Evolutionary conservation across 2,113 vertebrate species (phyloP).

Genomic region (Brachionichthys hirsutus): DNA sequence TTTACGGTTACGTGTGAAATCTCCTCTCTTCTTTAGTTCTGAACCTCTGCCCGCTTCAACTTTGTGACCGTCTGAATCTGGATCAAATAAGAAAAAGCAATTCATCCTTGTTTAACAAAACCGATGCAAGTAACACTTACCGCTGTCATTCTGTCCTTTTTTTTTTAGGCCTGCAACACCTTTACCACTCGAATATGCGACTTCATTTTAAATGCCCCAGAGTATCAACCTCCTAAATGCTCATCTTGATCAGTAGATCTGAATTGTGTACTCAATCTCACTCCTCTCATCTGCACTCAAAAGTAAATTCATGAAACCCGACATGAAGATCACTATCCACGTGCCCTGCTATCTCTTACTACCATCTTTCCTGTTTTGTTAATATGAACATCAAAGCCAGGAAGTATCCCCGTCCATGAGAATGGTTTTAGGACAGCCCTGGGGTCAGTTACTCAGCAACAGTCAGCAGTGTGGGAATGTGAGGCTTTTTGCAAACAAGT

Average conservation of each 20-base stretch:
- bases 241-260: background rate
- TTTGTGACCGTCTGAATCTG: background rate
- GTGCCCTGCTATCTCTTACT: no score
- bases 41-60: background rate
- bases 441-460: conserved; percentile 47
- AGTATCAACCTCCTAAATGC: background rate
- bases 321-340: conserved; percentile 26
- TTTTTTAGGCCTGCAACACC: background rate
- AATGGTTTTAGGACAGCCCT: conserved; percentile 45
- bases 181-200: conserved; percentile 3
- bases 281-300: background rate
- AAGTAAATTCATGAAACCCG: conserved; percentile 16
- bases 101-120: background rate
- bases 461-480: conserved; percentile 55
- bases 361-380: background rate
- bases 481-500: conserved; percentile 57
- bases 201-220: background rate
- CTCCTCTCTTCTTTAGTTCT: background rate
- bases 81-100: conserved; percentile 7
- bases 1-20: background rate
- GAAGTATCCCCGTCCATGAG: conserved; percentile 52
- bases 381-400: conserved; percentile 49
- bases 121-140: conserved; percentile 3
- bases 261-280: background rate
- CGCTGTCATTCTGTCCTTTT: no score